Percentiles rank a stretch among this genome's conserved stretches.
phyloP scores from a whole-genome alignment of 2,113 vertebrate genomes.

The Taurulus bubalis region DNA sequence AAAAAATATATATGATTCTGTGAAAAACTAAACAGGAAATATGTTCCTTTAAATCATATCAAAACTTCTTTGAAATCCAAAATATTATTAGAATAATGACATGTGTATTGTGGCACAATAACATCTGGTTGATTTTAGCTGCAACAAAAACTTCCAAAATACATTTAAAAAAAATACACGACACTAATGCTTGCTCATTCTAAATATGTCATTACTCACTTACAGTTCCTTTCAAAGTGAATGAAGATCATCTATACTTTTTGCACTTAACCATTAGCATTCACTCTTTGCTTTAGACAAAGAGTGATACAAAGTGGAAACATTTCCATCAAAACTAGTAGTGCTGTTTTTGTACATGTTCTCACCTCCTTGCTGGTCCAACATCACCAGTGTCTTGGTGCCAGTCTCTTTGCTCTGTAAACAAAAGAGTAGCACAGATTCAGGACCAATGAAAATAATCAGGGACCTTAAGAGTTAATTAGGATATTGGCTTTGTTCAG shows the following conservation, averaged over 20 bases:
- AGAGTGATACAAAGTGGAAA: not conserved
- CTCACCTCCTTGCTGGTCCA: slow-evolving; percentile 94
- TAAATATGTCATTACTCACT: not conserved
- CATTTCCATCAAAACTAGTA: not conserved
- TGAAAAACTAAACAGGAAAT: not conserved
- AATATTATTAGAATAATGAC: not conserved
- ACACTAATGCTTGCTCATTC: too few relatives aligned
- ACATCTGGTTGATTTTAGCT: not conserved
- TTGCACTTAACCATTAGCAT: not conserved
- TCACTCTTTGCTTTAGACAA: not conserved
- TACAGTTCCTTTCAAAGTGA: slow-evolving; percentile 2
- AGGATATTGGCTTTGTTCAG: not conserved
- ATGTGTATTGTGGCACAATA: not conserved
- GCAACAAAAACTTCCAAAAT: not conserved
- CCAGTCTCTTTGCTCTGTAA: slow-evolving; percentile 90
- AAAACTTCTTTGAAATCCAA: not conserved
- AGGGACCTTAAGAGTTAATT: not conserved
- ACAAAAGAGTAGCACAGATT: slow-evolving; percentile 26
- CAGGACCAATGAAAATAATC: not conserved
- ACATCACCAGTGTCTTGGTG: slow-evolving; percentile 90
- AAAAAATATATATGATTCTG: too few relatives aligned
- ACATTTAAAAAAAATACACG: too few relatives aligned
- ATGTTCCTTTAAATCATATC: not conserved
- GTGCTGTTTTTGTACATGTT: not conserved
- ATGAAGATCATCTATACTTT: too few relatives aligned